These are phyloP conservation scores for Penaeus vannamei DNA, from an alignment of 1,140 invertebrate species.

Conservation along the genomic window DNA sequence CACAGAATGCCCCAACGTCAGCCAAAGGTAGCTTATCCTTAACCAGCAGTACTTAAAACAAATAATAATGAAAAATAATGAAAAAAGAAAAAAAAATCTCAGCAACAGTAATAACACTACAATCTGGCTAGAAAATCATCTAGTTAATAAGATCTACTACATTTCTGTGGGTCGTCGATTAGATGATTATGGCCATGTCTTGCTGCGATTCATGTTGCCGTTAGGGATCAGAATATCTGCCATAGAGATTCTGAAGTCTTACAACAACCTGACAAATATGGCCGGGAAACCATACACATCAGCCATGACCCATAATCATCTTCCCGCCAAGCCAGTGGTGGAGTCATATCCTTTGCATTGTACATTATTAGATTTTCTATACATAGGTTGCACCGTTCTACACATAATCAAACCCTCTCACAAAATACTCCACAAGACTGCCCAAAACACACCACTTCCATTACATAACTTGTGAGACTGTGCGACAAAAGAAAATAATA, in stretches of 20 bases:
- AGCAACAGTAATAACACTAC: conserved; percentile 52
- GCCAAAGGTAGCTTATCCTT: conserved; percentile 58
- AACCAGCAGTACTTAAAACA: conserved; percentile 53
- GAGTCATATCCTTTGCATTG: conserved; percentile 7
- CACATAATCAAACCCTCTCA: conserved; percentile 48
- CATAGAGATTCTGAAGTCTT: too few relatives aligned
- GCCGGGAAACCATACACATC: background rate
- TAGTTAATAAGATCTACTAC: conserved; percentile 39
- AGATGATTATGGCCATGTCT: conserved; percentile 3
- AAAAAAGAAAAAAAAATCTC: conserved; percentile 49
- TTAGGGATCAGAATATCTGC: too few relatives aligned
- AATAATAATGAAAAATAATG: too few relatives aligned
- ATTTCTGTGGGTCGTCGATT: conserved; percentile 32
- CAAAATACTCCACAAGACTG: conserved; percentile 55
- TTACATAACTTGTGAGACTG: conserved; percentile 56
- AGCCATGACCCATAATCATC: conserved; percentile 20
- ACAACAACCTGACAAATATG: background rate
- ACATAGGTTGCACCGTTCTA: conserved; percentile 52
- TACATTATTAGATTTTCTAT: conserved; percentile 25
- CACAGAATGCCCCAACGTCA: conserved; percentile 50
- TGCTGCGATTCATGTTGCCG: too few relatives aligned
- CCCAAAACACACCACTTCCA: conserved; percentile 60
- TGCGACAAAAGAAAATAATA: conserved; percentile 45
- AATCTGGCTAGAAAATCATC: conserved; percentile 57
- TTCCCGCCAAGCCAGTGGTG: background rate